A percentile compares a stretch with the other conserved stretches of the same genome.
Conservation (phyloP, 1,140 invertebrate species). For the Nomia melanderi region DNA sequence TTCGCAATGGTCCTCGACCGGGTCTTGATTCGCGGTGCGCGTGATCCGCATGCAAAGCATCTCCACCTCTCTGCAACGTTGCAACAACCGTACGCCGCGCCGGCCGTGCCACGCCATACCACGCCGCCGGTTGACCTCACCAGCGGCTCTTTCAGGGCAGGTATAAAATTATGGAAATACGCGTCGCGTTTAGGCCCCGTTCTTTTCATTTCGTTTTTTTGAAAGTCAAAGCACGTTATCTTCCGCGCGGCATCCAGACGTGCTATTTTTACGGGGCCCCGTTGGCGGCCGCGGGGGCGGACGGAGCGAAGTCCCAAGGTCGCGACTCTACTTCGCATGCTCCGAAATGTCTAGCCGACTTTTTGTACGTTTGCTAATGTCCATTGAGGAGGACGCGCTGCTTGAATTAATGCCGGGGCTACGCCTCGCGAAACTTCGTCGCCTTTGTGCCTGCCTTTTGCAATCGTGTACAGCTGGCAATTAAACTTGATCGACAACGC, state of each 20-base stretch:
- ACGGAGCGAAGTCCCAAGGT: conserved; percentile 27
- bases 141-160: background rate
- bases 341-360: conserved; percentile 16
- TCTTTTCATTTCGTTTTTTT: conserved; percentile 7
- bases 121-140: conserved; percentile 37
- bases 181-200: background rate
- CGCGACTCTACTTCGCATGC: conserved; percentile 41
- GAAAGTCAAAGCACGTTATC: conserved; percentile 39
- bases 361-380: conserved; percentile 12
- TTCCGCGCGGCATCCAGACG: conserved; percentile 11
- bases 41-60: conserved; percentile 16
- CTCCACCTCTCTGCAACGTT: background rate
- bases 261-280: conserved; percentile 53
- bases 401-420: conserved; percentile 15
- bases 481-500: background rate
- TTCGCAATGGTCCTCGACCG: background rate
- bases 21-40: background rate
- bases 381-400: background rate
- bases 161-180: conserved; percentile 53
- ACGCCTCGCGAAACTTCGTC: background rate
- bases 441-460: background rate
- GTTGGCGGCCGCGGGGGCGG: background rate
- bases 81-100: conserved; percentile 15
- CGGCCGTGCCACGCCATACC: no score
- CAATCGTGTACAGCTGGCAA: background rate